phyloP scores from a whole-genome alignment of 2,113 vertebrate genomes.

The Ginglymostoma cirratum region DNA sequence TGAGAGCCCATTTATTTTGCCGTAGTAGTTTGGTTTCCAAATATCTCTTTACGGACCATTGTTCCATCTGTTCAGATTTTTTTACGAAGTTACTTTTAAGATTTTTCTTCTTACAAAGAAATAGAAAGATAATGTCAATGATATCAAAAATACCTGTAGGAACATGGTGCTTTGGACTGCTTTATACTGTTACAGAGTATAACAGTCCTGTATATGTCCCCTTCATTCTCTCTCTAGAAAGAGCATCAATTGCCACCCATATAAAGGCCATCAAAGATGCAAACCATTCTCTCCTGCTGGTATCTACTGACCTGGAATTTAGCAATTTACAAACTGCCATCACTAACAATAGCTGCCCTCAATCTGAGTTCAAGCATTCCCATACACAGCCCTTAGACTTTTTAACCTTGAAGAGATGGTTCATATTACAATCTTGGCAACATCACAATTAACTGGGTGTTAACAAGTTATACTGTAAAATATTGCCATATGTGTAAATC shows the following conservation, averaged over 20 bases:
- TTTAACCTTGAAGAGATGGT: not conserved
- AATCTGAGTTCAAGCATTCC: not conserved
- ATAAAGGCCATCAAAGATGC: not conserved
- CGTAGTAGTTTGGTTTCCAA: not conserved
- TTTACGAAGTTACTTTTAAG: not conserved
- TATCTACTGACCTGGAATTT: too few species aligned
- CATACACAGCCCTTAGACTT: not conserved
- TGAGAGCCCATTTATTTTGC: too few species aligned
- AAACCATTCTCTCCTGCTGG: not conserved
- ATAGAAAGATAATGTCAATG: not conserved
- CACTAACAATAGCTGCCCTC: not conserved
- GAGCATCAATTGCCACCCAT: not conserved
- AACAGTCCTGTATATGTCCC: not conserved
- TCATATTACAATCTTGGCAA: not conserved
- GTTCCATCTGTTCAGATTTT: not conserved
- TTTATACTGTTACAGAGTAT: not conserved
- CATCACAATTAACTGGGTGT: not conserved
- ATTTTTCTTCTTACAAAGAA: not conserved
- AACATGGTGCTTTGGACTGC: not conserved
- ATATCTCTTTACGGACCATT: not conserved
- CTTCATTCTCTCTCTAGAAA: not conserved
- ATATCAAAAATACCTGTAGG: not conserved
- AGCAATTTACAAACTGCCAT: not conserved
- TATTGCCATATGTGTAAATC: not conserved
- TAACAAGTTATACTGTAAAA: not conserved